Conservation (phyloP, 92 coral and sea anemone species). For the Isaurus tuberculatus region DNA sequence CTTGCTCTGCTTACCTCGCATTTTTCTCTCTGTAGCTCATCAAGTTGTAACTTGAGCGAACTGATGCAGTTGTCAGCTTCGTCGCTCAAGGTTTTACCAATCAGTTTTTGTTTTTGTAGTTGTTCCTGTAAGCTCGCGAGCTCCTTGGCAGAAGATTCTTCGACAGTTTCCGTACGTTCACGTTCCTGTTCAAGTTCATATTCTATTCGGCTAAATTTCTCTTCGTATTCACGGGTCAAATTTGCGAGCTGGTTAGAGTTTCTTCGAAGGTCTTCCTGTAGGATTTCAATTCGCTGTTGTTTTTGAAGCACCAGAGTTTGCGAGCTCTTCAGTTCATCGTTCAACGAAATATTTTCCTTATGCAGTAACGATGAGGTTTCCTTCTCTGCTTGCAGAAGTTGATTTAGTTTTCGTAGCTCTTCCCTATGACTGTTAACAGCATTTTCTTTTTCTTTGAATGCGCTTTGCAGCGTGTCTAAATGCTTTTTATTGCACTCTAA, state of each 20-base stretch:
- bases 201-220: conserved; percentile 67
- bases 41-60: conserved; percentile 68
- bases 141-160: conserved; percentile 71
- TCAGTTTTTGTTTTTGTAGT: conserved; percentile 67
- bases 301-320: conserved; percentile 55
- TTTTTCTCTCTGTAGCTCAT: conserved; percentile 60
- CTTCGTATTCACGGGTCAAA: conserved; percentile 60
- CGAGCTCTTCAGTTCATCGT: conserved; percentile 57
- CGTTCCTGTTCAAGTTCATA: conserved; percentile 65
- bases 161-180: conserved; percentile 45
- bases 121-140: conserved; percentile 75
- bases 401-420: conserved; percentile 1
- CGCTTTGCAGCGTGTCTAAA: conserved; percentile 65
- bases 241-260: conserved; percentile 15
- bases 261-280: conserved; percentile 57
- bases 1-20: conserved; percentile 59
- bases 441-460: conserved; percentile 43
- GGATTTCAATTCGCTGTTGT: conserved; percentile 49
- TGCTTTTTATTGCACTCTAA: conserved; percentile 60
- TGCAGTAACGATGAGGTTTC: conserved; percentile 8
- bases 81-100: conserved; percentile 76
- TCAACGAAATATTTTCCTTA: conserved; percentile 48
- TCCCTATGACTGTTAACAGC: conserved; percentile 18
- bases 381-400: conserved; percentile 19
- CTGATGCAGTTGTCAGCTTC: conserved; percentile 84